Conservation (phyloP, 2,888 invertebrate species). For the Scotopteryx bipunctaria region DNA sequence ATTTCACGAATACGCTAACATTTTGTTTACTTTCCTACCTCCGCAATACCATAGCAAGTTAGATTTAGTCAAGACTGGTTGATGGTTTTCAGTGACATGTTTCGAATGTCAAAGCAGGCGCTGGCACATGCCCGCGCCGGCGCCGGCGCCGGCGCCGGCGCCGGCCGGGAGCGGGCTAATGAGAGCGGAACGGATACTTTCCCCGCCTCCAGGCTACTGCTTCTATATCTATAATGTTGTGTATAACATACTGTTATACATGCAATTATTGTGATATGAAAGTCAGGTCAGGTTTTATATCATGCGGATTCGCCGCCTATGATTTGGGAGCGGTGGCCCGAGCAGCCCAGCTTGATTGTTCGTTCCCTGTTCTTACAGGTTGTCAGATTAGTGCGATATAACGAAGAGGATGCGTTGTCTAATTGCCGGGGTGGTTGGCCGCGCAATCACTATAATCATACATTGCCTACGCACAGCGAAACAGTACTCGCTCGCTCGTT, state of each 20-base stretch:
- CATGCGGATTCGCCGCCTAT: too few relatives aligned
- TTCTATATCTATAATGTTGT: not conserved
- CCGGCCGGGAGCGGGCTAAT: conserved; percentile 38
- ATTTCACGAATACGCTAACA: too few relatives aligned
- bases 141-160: conserved; percentile 5
- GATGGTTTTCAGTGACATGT: too few relatives aligned
- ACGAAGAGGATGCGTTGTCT: conserved; percentile 23
- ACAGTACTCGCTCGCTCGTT: not conserved
- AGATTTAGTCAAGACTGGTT: too few relatives aligned
- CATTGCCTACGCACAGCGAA: not conserved
- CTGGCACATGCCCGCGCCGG: too few relatives aligned
- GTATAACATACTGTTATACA: not conserved
- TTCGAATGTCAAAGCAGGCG: too few relatives aligned
- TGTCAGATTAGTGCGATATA: conserved; percentile 12
- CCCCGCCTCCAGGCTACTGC: conserved; percentile 42
- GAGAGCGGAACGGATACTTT: conserved; percentile 63
- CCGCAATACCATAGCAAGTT: too few relatives aligned
- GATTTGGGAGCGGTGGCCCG: too few relatives aligned
- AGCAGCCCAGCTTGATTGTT: too few relatives aligned
- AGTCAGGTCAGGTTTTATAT: not conserved
- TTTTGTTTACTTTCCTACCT: too few relatives aligned
- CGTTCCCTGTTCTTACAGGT: not conserved
- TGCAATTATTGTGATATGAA: too few relatives aligned
- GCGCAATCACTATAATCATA: not conserved
- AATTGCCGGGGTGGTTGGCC: conserved; percentile 32